Evolutionary conservation across 2,113 vertebrate genomes (phyloP).

Genomic region (Cathartes aura): DNA sequence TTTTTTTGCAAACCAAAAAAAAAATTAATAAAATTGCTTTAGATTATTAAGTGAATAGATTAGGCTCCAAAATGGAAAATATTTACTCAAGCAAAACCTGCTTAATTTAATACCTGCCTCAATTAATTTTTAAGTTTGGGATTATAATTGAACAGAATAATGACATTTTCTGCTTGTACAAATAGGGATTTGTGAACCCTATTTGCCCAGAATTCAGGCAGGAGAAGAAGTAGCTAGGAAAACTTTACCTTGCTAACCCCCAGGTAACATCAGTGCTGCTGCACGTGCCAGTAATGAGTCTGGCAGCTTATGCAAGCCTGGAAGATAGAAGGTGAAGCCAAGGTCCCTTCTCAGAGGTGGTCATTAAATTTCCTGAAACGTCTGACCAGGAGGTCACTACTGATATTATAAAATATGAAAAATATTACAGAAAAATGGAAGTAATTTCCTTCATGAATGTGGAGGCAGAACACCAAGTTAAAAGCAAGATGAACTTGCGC

Average conservation of each 20-base stretch:
- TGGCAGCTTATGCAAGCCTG: background rate
- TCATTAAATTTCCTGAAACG: background rate
- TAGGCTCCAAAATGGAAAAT: constrained; percentile 68
- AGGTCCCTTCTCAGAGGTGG: background rate
- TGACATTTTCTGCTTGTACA: constrained; percentile 39
- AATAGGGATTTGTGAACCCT: constrained; percentile 40
- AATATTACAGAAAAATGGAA: background rate
- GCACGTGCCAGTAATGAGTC: background rate
- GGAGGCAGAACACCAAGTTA: background rate
- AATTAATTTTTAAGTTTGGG: constrained; percentile 70
- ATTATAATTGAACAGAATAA: constrained; percentile 67
- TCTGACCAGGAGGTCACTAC: background rate
- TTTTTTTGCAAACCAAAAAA: constrained; percentile 13
- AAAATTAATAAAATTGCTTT: constrained; percentile 60
- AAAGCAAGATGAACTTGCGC: background rate
- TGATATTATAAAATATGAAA: background rate
- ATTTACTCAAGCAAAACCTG: constrained; percentile 73
- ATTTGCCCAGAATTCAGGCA: constrained; percentile 12
- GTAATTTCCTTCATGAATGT: background rate
- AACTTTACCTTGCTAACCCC: background rate
- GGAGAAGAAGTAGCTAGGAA: background rate
- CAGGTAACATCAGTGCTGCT: background rate
- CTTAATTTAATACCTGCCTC: constrained; percentile 71
- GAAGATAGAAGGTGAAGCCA: background rate
- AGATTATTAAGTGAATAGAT: constrained; percentile 69